A percentile compares a stretch with the other conserved stretches of the same genome.
These are phyloP conservation scores for Cylas formicarius DNA, from an alignment of 1,140 invertebrate genomes.

Conservation along the genomic window DNA sequence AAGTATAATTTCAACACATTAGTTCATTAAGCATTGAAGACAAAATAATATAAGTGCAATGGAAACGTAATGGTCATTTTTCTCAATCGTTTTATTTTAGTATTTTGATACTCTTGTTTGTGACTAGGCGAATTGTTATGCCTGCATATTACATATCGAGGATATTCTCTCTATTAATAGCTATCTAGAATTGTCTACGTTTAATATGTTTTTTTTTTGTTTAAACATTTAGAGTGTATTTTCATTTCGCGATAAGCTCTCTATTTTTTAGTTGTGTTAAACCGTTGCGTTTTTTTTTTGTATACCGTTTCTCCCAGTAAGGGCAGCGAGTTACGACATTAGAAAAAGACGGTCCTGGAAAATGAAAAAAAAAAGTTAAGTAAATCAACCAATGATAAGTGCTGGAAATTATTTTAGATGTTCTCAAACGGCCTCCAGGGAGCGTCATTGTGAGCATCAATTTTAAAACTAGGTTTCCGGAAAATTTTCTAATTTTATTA, in stretches of 20 bases:
- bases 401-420: no score
- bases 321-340: no score
- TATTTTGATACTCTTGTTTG: conserved; percentile 35
- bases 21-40: not conserved
- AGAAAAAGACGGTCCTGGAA: no score
- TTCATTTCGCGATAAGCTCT: conserved; percentile 19
- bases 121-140: conserved; percentile 24
- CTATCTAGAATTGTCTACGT: conserved; percentile 24
- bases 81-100: conserved; percentile 19
- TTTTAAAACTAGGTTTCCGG: no score
- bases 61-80: conserved; percentile 24
- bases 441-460: no score
- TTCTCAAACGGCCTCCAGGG: no score
- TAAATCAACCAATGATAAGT: no score
- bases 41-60: conserved; percentile 27
- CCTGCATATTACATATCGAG: conserved; percentile 34
- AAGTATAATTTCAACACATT: not conserved
- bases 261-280: conserved; percentile 16
- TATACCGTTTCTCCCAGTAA: conserved; percentile 7
- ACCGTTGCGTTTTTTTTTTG: conserved; percentile 13
- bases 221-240: conserved; percentile 25
- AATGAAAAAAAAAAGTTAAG: no score
- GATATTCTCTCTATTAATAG: conserved; percentile 25
- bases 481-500: no score
- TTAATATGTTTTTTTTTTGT: conserved; percentile 21